These are phyloP conservation scores for Synanthedon vespiformis DNA, from an alignment of 2,888 invertebrate species.

Conservation along the genomic window DNA sequence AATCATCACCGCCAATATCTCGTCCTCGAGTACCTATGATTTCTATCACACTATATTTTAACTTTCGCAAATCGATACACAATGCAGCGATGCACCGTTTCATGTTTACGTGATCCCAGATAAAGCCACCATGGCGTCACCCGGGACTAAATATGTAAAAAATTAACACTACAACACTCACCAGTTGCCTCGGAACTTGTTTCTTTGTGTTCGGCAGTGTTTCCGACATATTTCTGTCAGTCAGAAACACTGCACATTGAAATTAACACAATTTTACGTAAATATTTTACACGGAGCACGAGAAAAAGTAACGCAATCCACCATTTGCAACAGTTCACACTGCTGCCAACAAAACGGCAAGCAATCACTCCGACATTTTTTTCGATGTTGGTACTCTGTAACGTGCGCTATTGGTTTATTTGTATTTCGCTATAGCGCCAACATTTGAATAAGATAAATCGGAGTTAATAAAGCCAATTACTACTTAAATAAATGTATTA, in stretches of 20 bases:
- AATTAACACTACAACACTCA: slow-evolving; percentile 67
- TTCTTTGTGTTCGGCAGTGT: slow-evolving; percentile 70
- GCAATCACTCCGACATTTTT: slow-evolving; percentile 52
- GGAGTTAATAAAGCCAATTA: no score
- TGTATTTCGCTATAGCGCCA: slow-evolving; percentile 34
- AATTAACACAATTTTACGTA: slow-evolving; percentile 70
- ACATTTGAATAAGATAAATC: not conserved
- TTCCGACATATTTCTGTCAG: slow-evolving; percentile 69
- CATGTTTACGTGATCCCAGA: slow-evolving; percentile 75
- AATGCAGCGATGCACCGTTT: slow-evolving; percentile 71
- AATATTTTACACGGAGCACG: slow-evolving; percentile 71
- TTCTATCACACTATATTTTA: slow-evolving; percentile 24
- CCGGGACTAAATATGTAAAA: slow-evolving; percentile 70
- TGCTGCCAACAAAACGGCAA: slow-evolving; percentile 56
- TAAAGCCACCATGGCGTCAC: slow-evolving; percentile 75
- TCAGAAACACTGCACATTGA: slow-evolving; percentile 68
- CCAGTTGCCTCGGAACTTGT: slow-evolving; percentile 73
- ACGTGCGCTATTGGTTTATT: slow-evolving; percentile 52
- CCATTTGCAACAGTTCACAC: slow-evolving; percentile 69
- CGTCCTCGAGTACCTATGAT: slow-evolving; percentile 19
- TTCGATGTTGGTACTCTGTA: slow-evolving; percentile 40
- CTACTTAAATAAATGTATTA: no score
- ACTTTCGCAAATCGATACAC: slow-evolving; percentile 64
- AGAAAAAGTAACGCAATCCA: slow-evolving; percentile 71
- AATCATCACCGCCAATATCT: slow-evolving; percentile 27